Evolutionary conservation across 1,140 invertebrate genomes (phyloP), one percentile per base, ranked within the genome.

Genomic region (Eulimnadia texana): DNA sequence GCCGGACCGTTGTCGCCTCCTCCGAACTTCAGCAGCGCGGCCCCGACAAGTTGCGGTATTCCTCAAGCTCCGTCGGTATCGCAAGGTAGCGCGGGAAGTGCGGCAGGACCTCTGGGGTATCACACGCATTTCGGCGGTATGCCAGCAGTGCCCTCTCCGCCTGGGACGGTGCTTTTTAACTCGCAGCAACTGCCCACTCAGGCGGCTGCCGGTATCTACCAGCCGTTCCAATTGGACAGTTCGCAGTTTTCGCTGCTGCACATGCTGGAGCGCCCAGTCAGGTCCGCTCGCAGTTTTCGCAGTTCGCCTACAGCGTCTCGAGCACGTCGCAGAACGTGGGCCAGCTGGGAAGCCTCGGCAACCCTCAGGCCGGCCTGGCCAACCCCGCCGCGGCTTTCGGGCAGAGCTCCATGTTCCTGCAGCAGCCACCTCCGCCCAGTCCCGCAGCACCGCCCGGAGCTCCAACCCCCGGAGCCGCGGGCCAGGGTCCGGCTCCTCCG

Each of bases 1-100:
- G 81, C 28, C 83, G 89, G 67, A 82, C 87, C 87, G 11, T 84
- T 86, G 66, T 86, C 88, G 11, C 90, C 86, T 52, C 86, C 88
- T 10, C 87, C 87, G 16, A 82, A 83, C 2, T 68, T 72, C 20
- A 67, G 68, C 55, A 67, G 69, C 63, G 73, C 76, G 22, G 72
- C 67, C 58, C 66, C 1, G 67, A 64, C 59, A 68, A 68, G 55
- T 58, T 49, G 57, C 64, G 24, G 63, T 64, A 25, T 57, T 63
- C 22, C 16, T 9, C 60, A 61, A 22, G 63, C 66, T 6, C 2
- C 64, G 28, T 62, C 64, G 61, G 63, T 57, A 20, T 66, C 65
- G 28, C 60, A 66, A 22, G 64, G 67, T 1, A 28, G 53, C 50
- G 61, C 54, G 2, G 64, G 63, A 23, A 58, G 64, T 13, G 50